These are phyloP conservation scores for Meiosimyza platycephala DNA, from an alignment of 2,888 invertebrate genomes.

Conservation along the genomic window DNA sequence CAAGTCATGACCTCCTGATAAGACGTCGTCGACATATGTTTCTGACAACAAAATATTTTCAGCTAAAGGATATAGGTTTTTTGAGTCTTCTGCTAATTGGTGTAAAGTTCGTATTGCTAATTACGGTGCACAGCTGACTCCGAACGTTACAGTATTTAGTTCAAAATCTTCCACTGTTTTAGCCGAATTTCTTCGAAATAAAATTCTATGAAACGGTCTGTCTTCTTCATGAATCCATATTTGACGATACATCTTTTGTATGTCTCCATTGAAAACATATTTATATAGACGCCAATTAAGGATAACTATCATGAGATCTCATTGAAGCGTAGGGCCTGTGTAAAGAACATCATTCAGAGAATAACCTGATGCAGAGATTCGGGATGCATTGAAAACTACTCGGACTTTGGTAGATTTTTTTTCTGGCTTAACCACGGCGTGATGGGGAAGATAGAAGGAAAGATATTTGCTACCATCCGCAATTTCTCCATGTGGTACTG, in stretches of 20 bases:
- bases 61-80: too few relatives aligned
- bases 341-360: neutral
- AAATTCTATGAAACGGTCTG: too few relatives aligned
- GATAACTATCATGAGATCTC: neutral
- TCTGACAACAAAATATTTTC: too few relatives aligned
- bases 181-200: too few relatives aligned
- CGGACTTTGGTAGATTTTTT: neutral
- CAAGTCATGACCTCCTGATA: too few relatives aligned
- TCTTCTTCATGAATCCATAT: too few relatives aligned
- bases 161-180: too few relatives aligned
- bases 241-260: conserved; percentile 15
- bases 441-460: conserved; percentile 2
- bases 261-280: conserved; percentile 24
- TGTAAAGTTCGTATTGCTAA: too few relatives aligned
- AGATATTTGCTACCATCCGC: neutral
- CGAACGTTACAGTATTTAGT: too few relatives aligned
- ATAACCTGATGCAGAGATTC: neutral
- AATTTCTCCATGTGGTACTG: neutral
- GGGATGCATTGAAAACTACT: neutral
- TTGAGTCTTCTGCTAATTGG: too few relatives aligned
- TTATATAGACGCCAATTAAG: conserved; percentile 17
- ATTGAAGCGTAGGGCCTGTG: neutral
- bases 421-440: conserved; percentile 1
- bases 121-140: too few relatives aligned
- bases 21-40: too few relatives aligned